These are phyloP conservation scores for Lycodopsis pacificus DNA, from an alignment of 2,797 vertebrate genomes.

Conservation along the genomic window DNA sequence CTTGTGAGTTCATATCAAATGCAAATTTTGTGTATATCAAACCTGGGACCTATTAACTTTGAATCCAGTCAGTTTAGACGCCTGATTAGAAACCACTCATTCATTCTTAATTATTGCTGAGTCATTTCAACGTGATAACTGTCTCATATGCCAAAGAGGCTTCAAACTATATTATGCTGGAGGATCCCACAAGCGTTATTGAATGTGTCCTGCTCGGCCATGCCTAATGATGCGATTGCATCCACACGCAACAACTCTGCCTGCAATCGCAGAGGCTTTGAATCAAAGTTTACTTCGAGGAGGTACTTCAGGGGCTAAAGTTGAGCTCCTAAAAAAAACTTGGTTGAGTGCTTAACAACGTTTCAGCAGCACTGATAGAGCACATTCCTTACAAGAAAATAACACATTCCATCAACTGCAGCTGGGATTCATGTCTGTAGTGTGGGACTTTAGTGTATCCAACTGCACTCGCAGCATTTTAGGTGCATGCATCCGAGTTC, in stretches of 20 bases:
- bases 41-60: constrained; percentile 34
- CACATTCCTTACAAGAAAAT: neutral
- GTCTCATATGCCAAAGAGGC: constrained; percentile 48
- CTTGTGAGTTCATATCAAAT: constrained; percentile 30
- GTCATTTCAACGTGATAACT: constrained; percentile 57
- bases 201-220: constrained; percentile 49
- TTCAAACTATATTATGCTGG: constrained; percentile 56
- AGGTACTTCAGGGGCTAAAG: constrained; percentile 8
- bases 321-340: constrained; percentile 9
- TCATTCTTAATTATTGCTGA: constrained; percentile 58
- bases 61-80: constrained; percentile 37
- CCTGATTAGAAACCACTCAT: constrained; percentile 49
- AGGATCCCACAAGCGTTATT: constrained; percentile 52
- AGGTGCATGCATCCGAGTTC: neutral
- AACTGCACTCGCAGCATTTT: constrained; percentile 18
- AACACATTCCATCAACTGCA: neutral
- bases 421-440: neutral
- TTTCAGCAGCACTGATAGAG: neutral
- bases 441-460: constrained; percentile 3
- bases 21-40: constrained; percentile 24
- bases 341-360: neutral
- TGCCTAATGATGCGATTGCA: constrained; percentile 38
- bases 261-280: constrained; percentile 40
- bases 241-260: constrained; percentile 16
- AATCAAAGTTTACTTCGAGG: constrained; percentile 12